Base-by-base conservation (phyloP, 2,797 vertebrate genomes). In the Sardinella longiceps region DNA sequence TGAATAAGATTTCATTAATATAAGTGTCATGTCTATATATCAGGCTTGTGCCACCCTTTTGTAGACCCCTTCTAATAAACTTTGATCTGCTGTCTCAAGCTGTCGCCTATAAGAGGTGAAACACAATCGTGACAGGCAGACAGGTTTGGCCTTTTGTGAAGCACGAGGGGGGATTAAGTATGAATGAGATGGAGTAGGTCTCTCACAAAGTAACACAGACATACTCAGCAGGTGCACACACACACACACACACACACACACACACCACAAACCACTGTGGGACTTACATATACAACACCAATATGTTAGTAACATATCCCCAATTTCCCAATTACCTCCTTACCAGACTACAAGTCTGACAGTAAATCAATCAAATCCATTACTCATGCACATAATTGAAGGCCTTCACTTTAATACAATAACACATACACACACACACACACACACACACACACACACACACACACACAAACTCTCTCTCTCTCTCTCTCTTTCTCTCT, bases 401-500 rank as follows among this genome's bases (percentile, higher is more conserved):
- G 20, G 7, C 53, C 4, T 50, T 14, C 3, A 7, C 15, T 15
- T 50, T 7, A 43, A 3, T 43, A 4, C 43, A 43, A 51, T 18
- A 18, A 2, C 51, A 56, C 51, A 56, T 18, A 20, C 51, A 56
- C 51, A 56, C 18, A 56, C 51, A 56, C 51, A 56, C 51, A 56
- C 51, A 56, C 51, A 56, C 53, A 56, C 53, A 56, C 53, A 56
- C 53, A n/a, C 53, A 58, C 53, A 58, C 53, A 58, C n/a, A n/a
- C n/a, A n/a, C n/a, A n/a, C n/a, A n/a, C n/a, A n/a, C n/a, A n/a
- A n/a, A n/a, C n/a, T n/a, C n/a, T n/a, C n/a, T n/a, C n/a, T n/a
- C n/a, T n/a, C n/a, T n/a, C n/a, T n/a, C n/a, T n/a, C n/a, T n/a
- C n/a, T n/a, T n/a, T n/a, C n/a, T n/a, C n/a, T n/a, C n/a, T n/a